Conservation (phyloP, 1,140 invertebrate genomes). For the Hylaeus anthracinus region DNA sequence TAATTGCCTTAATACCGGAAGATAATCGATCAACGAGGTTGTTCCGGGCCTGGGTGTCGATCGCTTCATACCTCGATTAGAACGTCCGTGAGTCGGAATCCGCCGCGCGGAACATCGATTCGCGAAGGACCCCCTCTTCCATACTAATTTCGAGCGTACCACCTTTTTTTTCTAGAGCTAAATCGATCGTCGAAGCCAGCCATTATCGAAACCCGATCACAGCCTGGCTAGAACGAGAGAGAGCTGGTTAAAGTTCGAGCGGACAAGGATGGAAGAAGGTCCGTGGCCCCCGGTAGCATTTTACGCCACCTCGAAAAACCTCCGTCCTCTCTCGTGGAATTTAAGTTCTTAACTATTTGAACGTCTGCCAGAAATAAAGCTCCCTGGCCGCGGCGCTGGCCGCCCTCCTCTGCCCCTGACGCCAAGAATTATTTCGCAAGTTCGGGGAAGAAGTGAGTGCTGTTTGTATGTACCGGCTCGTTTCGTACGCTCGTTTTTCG, state of each 20-base stretch:
- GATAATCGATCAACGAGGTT: slow-evolving; percentile 4
- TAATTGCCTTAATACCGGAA: not conserved
- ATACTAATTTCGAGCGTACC: slow-evolving; percentile 29
- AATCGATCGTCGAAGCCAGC: slow-evolving; percentile 35
- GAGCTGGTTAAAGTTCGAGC: slow-evolving; percentile 37
- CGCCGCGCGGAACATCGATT: slow-evolving; percentile 4
- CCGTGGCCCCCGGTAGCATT: slow-evolving; percentile 28
- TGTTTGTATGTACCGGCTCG: slow-evolving; percentile 36
- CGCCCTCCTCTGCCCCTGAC: not conserved
- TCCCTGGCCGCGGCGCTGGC: not conserved
- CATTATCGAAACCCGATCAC: slow-evolving; percentile 64
- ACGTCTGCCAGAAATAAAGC: slow-evolving; percentile 69
- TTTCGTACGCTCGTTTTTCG: not conserved
- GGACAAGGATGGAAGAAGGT: slow-evolving; percentile 12
- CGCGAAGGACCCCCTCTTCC: not conserved
- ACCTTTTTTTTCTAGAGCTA: slow-evolving; percentile 13
- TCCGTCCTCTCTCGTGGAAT: slow-evolving; percentile 47
- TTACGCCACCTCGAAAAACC: slow-evolving; percentile 44
- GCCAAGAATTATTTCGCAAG: slow-evolving; percentile 66
- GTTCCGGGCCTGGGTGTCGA: not conserved
- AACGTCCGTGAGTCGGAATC: slow-evolving; percentile 8
- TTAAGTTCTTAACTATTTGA: slow-evolving; percentile 75
- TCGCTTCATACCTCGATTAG: not conserved
- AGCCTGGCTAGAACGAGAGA: slow-evolving; percentile 7
- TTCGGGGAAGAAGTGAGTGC: slow-evolving; percentile 39